Base-by-base conservation (phyloP, 2,888 invertebrate genomes). In the Thecocarcelia acutangulata region DNA sequence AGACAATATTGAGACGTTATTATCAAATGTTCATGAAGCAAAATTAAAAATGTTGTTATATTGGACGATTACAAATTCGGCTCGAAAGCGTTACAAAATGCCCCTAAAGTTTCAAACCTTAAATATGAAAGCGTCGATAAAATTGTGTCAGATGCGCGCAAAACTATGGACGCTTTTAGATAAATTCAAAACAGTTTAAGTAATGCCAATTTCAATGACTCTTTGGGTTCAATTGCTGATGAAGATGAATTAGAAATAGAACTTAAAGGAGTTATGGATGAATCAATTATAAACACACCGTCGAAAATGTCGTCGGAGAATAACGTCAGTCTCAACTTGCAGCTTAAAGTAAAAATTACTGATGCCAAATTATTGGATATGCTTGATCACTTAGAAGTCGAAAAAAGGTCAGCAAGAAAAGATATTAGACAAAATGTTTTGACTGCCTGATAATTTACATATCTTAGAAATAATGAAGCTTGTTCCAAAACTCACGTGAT, bases 101-200 rank as follows among this genome's bases (percentile, higher is more conserved):
- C 92, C 1, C 93, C 94, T 85, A 93, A 93, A 61, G 93, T 93
- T 4, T 92, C 92, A 1, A 94, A 93, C 0, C 87, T 96, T 1
- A 93, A 93, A n/a, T 94, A 95, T 85, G 94, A 95, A 64, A 91
- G 92, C 3, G 95, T 95, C 0, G 92, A 93, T 84, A 94, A 95
- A 84, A 93, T 95, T 0, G 94, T 96, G 92, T 93, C 94, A 52
- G 94, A 96, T 84, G 91, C 96, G 63, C 93, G 93, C 86, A 96
- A 96, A 86, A 94, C 95, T 86, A 83, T 90, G 61, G 87, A 88
- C 24, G 87, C 84, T 59, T 92, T 93, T 56, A 91, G 92, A 59
- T 94, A 94, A 83, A 91, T 94, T 52, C 92, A 93, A 86, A 88
- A 91, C 48, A 89, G 92, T 9, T 87, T 94, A 58, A 85, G 88